Conservation (phyloP, 1,140 invertebrate genomes). For the Aphaenogaster floridana region DNA sequence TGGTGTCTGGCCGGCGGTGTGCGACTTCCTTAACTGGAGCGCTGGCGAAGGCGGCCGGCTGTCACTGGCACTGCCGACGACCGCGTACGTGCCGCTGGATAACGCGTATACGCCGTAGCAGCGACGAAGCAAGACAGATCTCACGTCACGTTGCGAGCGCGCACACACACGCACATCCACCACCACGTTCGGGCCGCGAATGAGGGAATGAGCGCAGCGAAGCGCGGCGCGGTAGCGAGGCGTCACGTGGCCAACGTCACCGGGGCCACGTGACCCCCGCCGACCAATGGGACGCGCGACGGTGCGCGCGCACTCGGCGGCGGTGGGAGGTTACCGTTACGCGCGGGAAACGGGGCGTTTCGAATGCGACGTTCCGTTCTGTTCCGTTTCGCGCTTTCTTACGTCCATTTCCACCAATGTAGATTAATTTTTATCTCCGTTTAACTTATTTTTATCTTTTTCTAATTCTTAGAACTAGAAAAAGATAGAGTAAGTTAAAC, state of each 20-base stretch:
- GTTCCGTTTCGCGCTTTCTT: background rate
- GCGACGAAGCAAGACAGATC: background rate
- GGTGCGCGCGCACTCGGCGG: no score
- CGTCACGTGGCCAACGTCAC: background rate
- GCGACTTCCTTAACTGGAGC: background rate
- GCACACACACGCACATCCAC: background rate
- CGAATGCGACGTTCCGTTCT: background rate
- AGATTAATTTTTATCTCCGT: no score
- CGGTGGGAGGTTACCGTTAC: background rate
- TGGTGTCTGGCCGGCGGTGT: background rate
- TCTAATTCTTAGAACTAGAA: no score
- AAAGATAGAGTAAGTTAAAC: no score
- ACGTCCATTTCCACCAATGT: background rate
- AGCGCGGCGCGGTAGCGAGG: background rate
- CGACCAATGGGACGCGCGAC: background rate
- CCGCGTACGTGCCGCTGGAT: background rate
- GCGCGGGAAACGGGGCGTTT: constrained; percentile 24
- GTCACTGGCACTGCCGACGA: constrained; percentile 10
- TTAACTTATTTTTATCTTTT: no score
- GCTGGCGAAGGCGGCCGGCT: background rate
- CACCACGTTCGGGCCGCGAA: constrained; percentile 11
- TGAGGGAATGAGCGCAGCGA: constrained; percentile 17
- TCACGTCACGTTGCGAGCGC: background rate
- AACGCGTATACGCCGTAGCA: background rate
- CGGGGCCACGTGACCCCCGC: background rate